Conservation (phyloP, 2,888 invertebrate genomes). For the Ganaspis brasiliensis region DNA sequence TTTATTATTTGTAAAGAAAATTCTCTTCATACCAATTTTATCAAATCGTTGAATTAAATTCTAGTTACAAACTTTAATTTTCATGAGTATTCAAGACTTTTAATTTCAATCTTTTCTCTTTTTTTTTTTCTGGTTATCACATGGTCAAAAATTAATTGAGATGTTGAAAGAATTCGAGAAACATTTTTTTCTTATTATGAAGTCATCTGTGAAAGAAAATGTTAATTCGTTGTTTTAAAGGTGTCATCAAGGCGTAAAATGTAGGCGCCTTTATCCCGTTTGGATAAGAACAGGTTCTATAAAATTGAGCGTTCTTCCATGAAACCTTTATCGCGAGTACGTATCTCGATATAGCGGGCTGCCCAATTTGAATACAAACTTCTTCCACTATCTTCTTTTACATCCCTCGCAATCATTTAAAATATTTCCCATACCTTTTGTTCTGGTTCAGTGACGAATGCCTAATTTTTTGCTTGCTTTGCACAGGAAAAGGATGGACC, state of each 20-base stretch:
- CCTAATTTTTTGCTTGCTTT: neutral
- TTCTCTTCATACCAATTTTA: too few relatives aligned
- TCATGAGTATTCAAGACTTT: too few relatives aligned
- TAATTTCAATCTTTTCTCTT: too few relatives aligned
- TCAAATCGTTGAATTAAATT: too few relatives aligned
- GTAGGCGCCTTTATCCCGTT: conserved; percentile 73
- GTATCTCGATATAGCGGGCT: conserved; percentile 47
- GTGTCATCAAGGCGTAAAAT: conserved; percentile 73
- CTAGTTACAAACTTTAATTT: too few relatives aligned
- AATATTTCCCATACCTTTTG: conserved; percentile 1
- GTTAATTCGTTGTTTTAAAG: conserved; percentile 74
- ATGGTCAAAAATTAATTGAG: too few relatives aligned
- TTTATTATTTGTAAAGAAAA: too few relatives aligned
- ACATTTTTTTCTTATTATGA: conserved; percentile 41
- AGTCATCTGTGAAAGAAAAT: conserved; percentile 62
- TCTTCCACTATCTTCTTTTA: neutral
- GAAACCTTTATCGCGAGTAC: conserved; percentile 69
- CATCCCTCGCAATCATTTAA: neutral
- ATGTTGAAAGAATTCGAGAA: too few relatives aligned
- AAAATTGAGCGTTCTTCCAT: conserved; percentile 77
- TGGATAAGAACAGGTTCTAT: conserved; percentile 76
- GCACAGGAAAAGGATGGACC: conserved; percentile 27
- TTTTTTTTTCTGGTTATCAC: too few relatives aligned
- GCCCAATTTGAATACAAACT: too few relatives aligned
- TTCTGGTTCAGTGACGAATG: conserved; percentile 4